These are phyloP conservation scores for Oryzias woworae DNA, from an alignment of 2,113 vertebrate genomes.

Conservation along the genomic window DNA sequence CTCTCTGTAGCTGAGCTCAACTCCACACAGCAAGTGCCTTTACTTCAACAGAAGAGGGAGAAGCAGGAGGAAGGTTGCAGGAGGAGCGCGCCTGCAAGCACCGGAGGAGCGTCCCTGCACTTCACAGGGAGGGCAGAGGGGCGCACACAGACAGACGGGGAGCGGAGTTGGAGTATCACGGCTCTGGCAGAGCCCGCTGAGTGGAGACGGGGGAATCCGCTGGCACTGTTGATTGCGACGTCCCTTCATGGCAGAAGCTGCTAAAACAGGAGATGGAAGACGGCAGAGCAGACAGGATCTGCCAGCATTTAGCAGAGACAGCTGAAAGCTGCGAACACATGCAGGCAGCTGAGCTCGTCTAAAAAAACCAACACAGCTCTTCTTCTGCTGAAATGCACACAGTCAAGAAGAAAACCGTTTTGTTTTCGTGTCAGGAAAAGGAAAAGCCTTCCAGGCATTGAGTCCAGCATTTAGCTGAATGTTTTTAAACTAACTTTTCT, in stretches of 20 bases:
- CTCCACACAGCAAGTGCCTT: constrained; percentile 74
- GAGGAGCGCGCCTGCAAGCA: constrained; percentile 33
- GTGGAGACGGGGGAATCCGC: constrained; percentile 39
- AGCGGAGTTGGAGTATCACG: constrained; percentile 34
- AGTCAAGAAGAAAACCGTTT: constrained; percentile 17
- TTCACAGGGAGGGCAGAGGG: constrained; percentile 36
- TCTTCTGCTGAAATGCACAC: constrained; percentile 12
- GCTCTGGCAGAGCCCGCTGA: constrained; percentile 39
- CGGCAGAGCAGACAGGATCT: constrained; percentile 34
- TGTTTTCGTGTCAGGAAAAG: constrained; percentile 26
- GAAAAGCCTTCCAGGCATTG: constrained; percentile 54
- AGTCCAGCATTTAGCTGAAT: constrained; percentile 31
- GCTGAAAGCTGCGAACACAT: constrained; percentile 44
- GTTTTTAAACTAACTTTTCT: constrained; percentile 39
- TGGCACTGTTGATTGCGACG: constrained; percentile 46
- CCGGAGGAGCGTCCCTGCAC: constrained; percentile 45
- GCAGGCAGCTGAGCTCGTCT: constrained; percentile 31
- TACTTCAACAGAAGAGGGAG: constrained; percentile 61
- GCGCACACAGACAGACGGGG: constrained; percentile 30
- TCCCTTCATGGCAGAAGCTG: constrained; percentile 40
- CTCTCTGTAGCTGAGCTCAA: constrained; percentile 75
- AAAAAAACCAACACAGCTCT: constrained; percentile 18
- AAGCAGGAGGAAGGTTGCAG: constrained; percentile 45
- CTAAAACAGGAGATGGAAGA: constrained; percentile 42
- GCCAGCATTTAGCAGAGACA: constrained; percentile 54